A percentile compares a stretch with the other conserved stretches of the same genome.
These are phyloP conservation scores for Drosophila colorata DNA, from an alignment of 2,888 invertebrate species.

Conservation along the genomic window DNA sequence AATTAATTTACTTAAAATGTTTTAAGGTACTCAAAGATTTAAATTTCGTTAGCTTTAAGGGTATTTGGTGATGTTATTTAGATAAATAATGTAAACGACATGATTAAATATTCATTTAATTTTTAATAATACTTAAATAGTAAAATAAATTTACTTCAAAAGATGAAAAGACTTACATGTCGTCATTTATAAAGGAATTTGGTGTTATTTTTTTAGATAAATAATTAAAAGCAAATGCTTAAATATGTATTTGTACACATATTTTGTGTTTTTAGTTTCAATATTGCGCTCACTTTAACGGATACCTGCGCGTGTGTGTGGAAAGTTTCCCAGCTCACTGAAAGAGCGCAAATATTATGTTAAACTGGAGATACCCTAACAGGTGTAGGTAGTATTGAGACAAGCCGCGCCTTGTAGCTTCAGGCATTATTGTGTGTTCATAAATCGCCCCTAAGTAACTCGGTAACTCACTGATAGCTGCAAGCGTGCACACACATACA, in stretches of 20 bases:
- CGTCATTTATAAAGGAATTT: no score
- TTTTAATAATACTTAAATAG: no score
- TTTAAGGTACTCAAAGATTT: not conserved
- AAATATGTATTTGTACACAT: no score
- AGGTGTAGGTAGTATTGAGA: conserved; percentile 8
- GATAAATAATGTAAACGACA: no score
- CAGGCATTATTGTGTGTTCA: conserved; percentile 22
- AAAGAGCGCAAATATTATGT: not conserved
- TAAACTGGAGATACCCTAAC: not conserved
- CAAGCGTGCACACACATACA: conserved; percentile 9
- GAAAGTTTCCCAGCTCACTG: no score
- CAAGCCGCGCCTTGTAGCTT: conserved; percentile 11
- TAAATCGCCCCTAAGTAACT: conserved; percentile 41
- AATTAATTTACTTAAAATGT: not conserved
- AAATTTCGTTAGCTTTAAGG: not conserved
- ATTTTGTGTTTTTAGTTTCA: no score
- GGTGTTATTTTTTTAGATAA: no score
- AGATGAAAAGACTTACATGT: not conserved
- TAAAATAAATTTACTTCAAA: no score
- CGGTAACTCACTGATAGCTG: conserved; percentile 33
- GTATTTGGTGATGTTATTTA: not conserved
- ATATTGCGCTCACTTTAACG: no score
- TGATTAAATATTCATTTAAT: no score
- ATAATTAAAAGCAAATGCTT: no score
- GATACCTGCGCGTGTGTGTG: no score